Conservation (phyloP, 2,888 invertebrate species). For the Agrochola litura region DNA sequence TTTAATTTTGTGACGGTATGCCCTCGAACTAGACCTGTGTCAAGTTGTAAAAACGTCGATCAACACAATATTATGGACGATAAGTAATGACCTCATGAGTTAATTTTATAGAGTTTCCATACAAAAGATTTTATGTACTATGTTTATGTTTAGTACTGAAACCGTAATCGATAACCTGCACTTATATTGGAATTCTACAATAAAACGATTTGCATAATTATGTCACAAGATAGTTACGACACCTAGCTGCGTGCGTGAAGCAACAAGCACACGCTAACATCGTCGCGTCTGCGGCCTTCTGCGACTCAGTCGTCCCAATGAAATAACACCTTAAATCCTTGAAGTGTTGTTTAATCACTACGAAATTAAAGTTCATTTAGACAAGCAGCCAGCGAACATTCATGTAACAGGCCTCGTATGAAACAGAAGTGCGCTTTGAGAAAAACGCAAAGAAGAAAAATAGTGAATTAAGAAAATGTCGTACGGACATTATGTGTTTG, state of each 20-base stretch:
- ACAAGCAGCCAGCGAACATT: slow-evolving; percentile 74
- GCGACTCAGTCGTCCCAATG: slow-evolving; percentile 57
- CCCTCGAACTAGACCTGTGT: slow-evolving; percentile 19
- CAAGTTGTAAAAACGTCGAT: slow-evolving; percentile 1
- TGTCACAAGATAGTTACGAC: slow-evolving; percentile 52
- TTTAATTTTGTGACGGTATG: slow-evolving; percentile 17
- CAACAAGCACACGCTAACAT: slow-evolving; percentile 31
- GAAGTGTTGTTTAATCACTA: slow-evolving; percentile 80
- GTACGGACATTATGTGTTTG: slow-evolving; percentile 68
- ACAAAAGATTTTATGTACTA: slow-evolving; percentile 18
- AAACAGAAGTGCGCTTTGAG: slow-evolving; percentile 64
- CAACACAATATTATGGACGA: not conserved
- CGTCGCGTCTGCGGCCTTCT: slow-evolving; percentile 46
- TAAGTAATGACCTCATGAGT: not conserved
- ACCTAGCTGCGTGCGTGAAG: slow-evolving; percentile 36
- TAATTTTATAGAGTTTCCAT: slow-evolving; percentile 11
- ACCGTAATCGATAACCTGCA: slow-evolving; percentile 15
- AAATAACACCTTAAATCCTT: slow-evolving; percentile 80
- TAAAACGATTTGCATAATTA: slow-evolving; percentile 48
- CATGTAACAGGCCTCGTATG: slow-evolving; percentile 72
- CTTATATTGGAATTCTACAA: slow-evolving; percentile 7
- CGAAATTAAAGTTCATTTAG: slow-evolving; percentile 78
- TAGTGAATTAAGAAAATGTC: slow-evolving; percentile 63
- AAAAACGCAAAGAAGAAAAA: slow-evolving; percentile 38
- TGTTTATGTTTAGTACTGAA: not conserved